Evolutionary conservation across 2,888 invertebrate species (phyloP), one percentile per base, ranked within the genome.

Genomic region (Drosophila imparisetae): DNA sequence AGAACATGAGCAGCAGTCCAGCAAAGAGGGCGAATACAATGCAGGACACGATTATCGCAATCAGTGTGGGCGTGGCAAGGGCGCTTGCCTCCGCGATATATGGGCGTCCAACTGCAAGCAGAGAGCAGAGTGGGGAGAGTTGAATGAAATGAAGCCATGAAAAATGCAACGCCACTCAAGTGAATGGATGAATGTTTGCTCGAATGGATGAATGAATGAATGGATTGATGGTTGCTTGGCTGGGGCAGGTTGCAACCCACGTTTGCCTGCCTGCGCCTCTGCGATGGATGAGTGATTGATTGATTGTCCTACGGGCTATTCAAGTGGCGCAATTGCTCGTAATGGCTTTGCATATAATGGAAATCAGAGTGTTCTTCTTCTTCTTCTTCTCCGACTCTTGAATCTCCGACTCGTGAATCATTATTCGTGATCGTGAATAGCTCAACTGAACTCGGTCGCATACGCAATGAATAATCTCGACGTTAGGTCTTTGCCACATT

Each of bases 81-180:
- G 96, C 95, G 40, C 96, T 95, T 11, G 97, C 95, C 93, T 97
- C 96, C 66, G 96, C 96, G 53, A 97, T 96, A 91, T 96, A 96
- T 5, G 97, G 95, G 55, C 96, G 95, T 24, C 97, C 97, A 92
- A 97, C 97, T 97, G 94, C 62, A 94, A 92, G 80, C 66, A 73
- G 81, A 64, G 59, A 48, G 50, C 66, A 61, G 64, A 45, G 49
- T 34, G 11, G 13, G 38, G 38, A 53, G 66, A 65, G 65, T 74
- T 70, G 69, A 78, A 75, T 78, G 86, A 85, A 86, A 82, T 78
- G 81, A 84, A 82, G 79, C 80, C 67, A 82, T 88, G 88, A 88
- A 84, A 81, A 86, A 86, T 87, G 85, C 87, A 87, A 73, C 78
- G 80, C 81, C 78, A 80, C 71, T 81, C 80, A 78, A 75, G 66